Evolutionary conservation across 2,113 vertebrate species (phyloP), one percentile per base, ranked within the genome.

Genomic region (Sinocyclocheilus maitianheensis): DNA sequence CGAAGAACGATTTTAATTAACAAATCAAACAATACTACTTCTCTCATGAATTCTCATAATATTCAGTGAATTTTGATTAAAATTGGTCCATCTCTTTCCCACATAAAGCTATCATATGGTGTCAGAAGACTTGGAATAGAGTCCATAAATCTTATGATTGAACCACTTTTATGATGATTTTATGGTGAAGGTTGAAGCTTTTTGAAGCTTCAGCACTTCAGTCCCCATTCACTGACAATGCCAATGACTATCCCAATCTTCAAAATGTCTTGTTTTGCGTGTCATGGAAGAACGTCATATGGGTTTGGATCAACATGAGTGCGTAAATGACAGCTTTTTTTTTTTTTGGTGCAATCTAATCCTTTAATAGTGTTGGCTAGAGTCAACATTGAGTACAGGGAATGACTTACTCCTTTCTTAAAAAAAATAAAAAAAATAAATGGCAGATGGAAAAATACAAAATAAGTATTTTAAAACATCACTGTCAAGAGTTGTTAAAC

Each of bases 381-480:
- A 65, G 83, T 89, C 91, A 88, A 37, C 71, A 16, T 63, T 63
- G 89, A 85, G 74, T 88, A 89, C 77, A 87, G 22, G 86, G 89
- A 90, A 91, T 75, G 87, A 89, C 77, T 83, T 82, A 87, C 84
- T 37, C 22, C n/a, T 75, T 75, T 75, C 11, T 75, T 26, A 85
- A 89, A 90, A 89, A 89, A 89, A 91, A 92, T 86, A 6, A 34
- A 72, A 72, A 20, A 72, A 34, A 72, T 78, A 78, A 78, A 78
- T 30, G 72, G 43, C 14, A 46, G 40, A 48, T 48, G 72, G 72
- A 78, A 78, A 34, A 78, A 78, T 58, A 78, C n/a, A 30, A 55
- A 86, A 87, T 85, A 90, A 89, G 89, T 69, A 86, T 89, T 84
- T 91, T 92, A 90, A 65, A 87, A 83, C 60, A 82, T 26, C 63